Conservation (phyloP, 2,888 invertebrate species). For the Lasioglossum leucozonium region DNA sequence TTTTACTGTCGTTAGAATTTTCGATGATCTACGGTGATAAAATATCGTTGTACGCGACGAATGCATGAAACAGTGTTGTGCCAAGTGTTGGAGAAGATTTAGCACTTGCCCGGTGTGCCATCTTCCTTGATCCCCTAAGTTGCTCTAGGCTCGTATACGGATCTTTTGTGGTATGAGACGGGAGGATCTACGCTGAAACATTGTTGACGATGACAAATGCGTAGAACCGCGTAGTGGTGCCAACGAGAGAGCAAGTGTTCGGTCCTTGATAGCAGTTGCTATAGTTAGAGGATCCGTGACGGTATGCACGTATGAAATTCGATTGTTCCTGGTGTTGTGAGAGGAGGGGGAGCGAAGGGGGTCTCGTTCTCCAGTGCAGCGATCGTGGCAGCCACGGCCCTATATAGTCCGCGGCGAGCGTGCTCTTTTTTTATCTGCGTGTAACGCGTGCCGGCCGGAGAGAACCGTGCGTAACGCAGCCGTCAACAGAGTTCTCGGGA, state of each 20-base stretch:
- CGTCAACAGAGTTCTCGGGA: constrained; percentile 26
- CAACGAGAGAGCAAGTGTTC: background rate
- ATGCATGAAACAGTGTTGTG: background rate
- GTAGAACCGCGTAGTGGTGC: background rate
- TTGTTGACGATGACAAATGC: background rate
- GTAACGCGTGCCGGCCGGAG: constrained; percentile 2
- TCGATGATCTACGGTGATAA: background rate
- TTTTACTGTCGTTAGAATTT: background rate
- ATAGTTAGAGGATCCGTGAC: background rate
- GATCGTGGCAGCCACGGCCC: constrained; percentile 2
- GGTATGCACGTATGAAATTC: background rate
- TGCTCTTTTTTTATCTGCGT: background rate
- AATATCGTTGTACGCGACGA: constrained; percentile 1
- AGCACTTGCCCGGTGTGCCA: background rate
- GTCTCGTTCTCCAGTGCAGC: constrained; percentile 19
- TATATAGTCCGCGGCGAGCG: constrained; percentile 10
- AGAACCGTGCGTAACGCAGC: constrained; percentile 12
- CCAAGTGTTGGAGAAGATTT: background rate
- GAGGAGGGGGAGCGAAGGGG: background rate
- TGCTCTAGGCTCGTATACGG: background rate
- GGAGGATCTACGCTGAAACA: background rate
- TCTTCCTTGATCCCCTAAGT: background rate
- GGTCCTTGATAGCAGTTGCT: background rate
- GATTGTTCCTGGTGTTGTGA: background rate
- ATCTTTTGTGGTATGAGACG: background rate